Conservation (phyloP, 2,797 vertebrate genomes). For the Peromyscus eremicus region DNA sequence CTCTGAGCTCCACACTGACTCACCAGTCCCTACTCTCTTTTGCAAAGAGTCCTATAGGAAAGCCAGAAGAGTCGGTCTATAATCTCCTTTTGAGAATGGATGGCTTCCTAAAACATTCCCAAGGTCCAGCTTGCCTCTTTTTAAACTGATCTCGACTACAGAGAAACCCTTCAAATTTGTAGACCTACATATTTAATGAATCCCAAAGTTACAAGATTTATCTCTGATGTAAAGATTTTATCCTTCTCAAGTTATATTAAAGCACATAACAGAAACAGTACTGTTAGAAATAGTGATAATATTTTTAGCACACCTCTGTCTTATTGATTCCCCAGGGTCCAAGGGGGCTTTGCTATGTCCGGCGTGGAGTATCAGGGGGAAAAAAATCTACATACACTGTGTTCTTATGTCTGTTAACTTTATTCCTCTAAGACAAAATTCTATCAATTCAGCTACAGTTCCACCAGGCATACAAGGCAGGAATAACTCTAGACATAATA, state of each 20-base stretch:
- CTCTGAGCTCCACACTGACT: background rate
- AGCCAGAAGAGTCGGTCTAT: background rate
- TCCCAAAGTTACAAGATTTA: background rate
- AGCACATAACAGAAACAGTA: background rate
- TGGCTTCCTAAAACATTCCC: background rate
- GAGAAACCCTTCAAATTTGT: background rate
- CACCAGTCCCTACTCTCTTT: background rate
- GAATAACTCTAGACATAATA: too few species aligned
- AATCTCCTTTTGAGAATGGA: background rate
- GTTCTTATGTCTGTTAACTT: too few species aligned
- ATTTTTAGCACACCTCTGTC: background rate
- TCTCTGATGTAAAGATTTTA: slow-evolving; percentile 1
- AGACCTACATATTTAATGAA: background rate
- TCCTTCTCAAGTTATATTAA: slow-evolving; percentile 31
- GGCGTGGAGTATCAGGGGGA: too few species aligned
- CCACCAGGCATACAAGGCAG: too few species aligned
- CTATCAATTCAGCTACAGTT: too few species aligned
- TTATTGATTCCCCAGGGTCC: background rate
- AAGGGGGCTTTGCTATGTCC: too few species aligned
- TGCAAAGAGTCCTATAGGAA: background rate
- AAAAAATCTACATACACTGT: too few species aligned
- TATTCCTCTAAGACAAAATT: too few species aligned
- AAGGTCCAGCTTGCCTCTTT: background rate
- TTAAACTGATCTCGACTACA: background rate
- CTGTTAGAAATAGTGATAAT: background rate